phyloP scores from a whole-genome alignment of 2,113 vertebrate genomes.

The Pseudorasbora parva region DNA sequence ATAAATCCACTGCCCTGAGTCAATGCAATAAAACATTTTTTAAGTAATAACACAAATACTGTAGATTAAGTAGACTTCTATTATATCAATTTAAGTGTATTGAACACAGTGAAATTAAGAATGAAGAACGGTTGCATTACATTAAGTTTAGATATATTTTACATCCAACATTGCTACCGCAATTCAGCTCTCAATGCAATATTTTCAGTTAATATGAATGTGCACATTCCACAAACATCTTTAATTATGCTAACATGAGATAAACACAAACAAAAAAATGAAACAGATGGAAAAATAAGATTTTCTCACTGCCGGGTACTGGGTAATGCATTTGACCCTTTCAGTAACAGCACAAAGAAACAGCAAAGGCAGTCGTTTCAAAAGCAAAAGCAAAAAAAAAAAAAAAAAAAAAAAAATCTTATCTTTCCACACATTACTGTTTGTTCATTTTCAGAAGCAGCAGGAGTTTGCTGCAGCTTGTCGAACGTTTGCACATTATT shows the following conservation, averaged over 20 bases:
- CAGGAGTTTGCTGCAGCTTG: constrained; percentile 33
- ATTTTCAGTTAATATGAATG: neutral
- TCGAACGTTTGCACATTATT: constrained; percentile 34
- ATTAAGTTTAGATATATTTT: neutral
- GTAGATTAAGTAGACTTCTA: neutral
- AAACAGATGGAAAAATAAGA: constrained; percentile 29
- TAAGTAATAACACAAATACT: neutral
- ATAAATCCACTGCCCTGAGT: neutral
- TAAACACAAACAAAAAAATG: neutral
- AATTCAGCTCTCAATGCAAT: neutral
- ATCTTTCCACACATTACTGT: constrained; percentile 51
- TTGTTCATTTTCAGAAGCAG: constrained; percentile 47
- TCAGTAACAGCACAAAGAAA: constrained; percentile 13
- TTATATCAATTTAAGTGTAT: neutral
- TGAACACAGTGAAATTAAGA: neutral
- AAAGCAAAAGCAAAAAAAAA: neutral
- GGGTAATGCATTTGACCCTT: constrained; percentile 51
- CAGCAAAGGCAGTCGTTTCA: constrained; percentile 29
- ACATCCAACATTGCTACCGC: neutral
- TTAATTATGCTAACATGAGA: neutral
- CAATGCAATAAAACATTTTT: neutral
- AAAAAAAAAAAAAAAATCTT: neutral
- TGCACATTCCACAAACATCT: neutral
- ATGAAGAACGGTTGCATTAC: neutral
- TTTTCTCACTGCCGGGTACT: neutral